Conservation (phyloP, 2,888 invertebrate species). For the Nesidiocoris tenuis region DNA sequence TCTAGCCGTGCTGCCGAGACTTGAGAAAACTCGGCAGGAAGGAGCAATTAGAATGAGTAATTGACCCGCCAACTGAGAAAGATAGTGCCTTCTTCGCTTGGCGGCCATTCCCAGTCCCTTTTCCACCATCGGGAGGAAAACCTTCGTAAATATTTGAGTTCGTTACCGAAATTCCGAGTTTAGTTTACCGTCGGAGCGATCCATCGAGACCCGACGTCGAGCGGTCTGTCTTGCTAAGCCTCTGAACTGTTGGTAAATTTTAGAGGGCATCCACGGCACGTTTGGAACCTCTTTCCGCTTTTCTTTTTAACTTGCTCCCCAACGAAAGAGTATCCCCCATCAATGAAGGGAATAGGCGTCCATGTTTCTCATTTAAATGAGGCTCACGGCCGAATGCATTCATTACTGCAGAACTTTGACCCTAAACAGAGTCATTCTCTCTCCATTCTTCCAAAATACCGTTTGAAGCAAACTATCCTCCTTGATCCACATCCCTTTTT, state of each 20-base stretch:
- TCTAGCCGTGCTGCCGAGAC: neutral
- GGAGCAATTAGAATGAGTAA: constrained; percentile 2
- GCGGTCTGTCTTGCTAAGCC: neutral
- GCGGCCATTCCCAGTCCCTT: neutral
- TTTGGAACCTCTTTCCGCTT: constrained; percentile 1
- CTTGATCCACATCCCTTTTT: too few relatives aligned
- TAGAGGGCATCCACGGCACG: constrained; percentile 14
- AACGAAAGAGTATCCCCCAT: neutral
- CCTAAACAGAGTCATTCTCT: too few relatives aligned
- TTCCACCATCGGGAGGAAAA: constrained; percentile 2
- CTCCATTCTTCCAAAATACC: too few relatives aligned
- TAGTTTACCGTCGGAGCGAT: constrained; percentile 29
- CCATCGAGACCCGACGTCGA: neutral
- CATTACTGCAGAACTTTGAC: too few relatives aligned
- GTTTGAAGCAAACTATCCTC: too few relatives aligned
- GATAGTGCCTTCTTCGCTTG: neutral
- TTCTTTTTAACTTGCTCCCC: neutral
- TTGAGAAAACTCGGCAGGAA: neutral
- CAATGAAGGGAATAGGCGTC: too few relatives aligned
- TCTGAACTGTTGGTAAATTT: neutral
- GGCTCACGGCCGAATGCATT: too few relatives aligned
- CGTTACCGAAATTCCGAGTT: constrained; percentile 18
- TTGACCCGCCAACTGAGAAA: constrained; percentile 5
- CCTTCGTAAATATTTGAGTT: constrained; percentile 24
- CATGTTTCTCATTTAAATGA: too few relatives aligned